Base-by-base conservation (phyloP, 2,888 invertebrate genomes). In the Acanthopleura granulata region DNA sequence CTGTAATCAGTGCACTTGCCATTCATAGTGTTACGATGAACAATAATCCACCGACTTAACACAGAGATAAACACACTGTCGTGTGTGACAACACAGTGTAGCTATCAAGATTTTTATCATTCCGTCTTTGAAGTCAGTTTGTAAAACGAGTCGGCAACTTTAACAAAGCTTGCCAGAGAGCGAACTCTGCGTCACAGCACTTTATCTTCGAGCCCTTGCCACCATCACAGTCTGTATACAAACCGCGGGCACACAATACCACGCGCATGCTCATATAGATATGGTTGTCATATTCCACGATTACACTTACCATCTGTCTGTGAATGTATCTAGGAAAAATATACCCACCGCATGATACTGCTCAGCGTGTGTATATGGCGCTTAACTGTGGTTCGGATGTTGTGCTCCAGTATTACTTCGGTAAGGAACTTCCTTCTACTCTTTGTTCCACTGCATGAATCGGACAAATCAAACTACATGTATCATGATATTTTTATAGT, bases 11-110 rank as follows among this genome's bases (percentile, higher is more conserved):
- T 40, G 40, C 40, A 40, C 40, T 40, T 40, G 40, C 40, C 40
- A 40, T 40, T 40, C 40, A 40, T 40, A 40, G 18, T 57, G 57
- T 57, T 57, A 57, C 57, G 3, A 6, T 57, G 57, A 57, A 57
- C 57, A 57, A 57, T 57, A 57, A 57, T 57, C 57, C 57, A 57
- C 22, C 18, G 57, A 57, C n/a, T n/a, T n/a, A 57, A 57, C n/a
- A 57, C 57, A 57, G 57, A 1, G 57, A 57, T 57, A 57, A 57
- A 57, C 57, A 57, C 57, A 57, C 57, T 57, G n/a, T 57, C 6
- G 6, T 18, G 57, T 57, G 57, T 57, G 22, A 57, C 57, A 57
- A 1, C n/a, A 22, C 18, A 57, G 57, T 57, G 57, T 12, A 57
- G n/a, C 18, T 18, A 57, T 12, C 12, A 12, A 57, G 57, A 57